phyloP scores from a whole-genome alignment of 2,113 vertebrate species.

The Labrus mixtus region DNA sequence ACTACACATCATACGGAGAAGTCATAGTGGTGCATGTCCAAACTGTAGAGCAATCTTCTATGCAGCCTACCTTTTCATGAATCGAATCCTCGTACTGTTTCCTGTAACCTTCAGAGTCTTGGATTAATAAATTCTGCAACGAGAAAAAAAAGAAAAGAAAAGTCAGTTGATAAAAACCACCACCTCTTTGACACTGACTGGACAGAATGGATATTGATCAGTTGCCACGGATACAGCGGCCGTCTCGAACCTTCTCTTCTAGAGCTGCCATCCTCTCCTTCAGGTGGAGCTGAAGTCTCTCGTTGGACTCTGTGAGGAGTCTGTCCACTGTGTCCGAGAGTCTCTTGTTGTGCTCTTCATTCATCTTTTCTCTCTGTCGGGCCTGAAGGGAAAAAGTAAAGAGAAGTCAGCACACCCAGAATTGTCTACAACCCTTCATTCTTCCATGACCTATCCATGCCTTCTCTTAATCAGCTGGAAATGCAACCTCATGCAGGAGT shows the following conservation, averaged over 20 bases:
- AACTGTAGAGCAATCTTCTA: neutral
- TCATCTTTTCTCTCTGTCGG: conserved; percentile 99
- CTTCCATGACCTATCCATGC: too few species aligned
- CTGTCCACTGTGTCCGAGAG: conserved; percentile 97
- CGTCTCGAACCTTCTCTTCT: conserved; percentile 91
- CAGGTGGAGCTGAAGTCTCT: conserved; percentile 95
- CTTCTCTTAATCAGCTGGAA: too few species aligned
- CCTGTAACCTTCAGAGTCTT: conserved; percentile 96
- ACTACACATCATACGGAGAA: neutral
- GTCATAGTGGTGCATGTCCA: neutral
- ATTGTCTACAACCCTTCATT: too few species aligned
- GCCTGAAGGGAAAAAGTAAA: conserved; percentile 82
- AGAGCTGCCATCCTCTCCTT: conserved; percentile 98
- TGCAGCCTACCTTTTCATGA: conserved; percentile 92
- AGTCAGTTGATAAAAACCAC: neutral
- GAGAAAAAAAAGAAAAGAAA: conserved; percentile 1
- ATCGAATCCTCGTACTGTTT: conserved; percentile 98
- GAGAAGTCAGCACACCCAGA: neutral
- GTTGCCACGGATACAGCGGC: neutral
- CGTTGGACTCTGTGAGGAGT: conserved; percentile 97
- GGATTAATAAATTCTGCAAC: conserved; percentile 94
- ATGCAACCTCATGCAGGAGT: too few species aligned
- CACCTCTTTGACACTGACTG: neutral
- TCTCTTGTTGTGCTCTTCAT: conserved; percentile 98
- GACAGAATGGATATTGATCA: neutral